Base-by-base conservation (phyloP, 2,888 invertebrate genomes). In the Fabriciana adippe region DNA sequence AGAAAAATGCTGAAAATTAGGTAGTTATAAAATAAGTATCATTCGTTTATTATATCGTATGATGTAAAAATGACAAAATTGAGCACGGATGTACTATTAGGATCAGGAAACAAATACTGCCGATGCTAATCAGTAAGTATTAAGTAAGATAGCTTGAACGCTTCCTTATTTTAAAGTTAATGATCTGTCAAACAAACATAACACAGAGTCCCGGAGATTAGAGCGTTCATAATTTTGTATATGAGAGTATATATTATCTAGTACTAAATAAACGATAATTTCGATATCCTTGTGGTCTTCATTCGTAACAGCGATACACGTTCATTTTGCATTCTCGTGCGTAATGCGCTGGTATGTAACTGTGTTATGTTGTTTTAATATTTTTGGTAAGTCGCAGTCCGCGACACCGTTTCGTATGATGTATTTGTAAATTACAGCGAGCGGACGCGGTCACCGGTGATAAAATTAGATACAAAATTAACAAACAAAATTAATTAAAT, bases 211-310 rank as follows among this genome's bases (percentile, higher is more conserved):
- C 66, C 64, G 63, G 60, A 66, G 72, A 75, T 76, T 74, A 73
- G 76, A 79, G 80, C 82, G 82, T 83, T 83, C 81, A 81, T 81
- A 79, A 85, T 89, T 88, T 89, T 90, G 82, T 90, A 90, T 85
- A 84, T 80, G 78, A 83, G 68, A 70, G 65, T 67, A 72, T 72
- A 80, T 80, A 26, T 26, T 26, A 66, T 71, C 21, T 80, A 75
- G 73, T 79, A 77, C 77, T 78, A 78, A 75, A 72, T 80, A 78
- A 81, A 81, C 77, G 81, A 82, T 87, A 83, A 87, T 87, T 88
- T 86, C 80, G 87, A 91, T 89, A 91, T 92, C 92, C 92, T 89
- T 92, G 92, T 92, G 92, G 92, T 92, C 92, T 92, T 90, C 83
- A 90, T 88, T 88, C 83, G 85, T 85, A 88, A 89, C 90, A 89